phyloP scores from a whole-genome alignment of 2,888 invertebrate species.

The Spialia ferax region DNA sequence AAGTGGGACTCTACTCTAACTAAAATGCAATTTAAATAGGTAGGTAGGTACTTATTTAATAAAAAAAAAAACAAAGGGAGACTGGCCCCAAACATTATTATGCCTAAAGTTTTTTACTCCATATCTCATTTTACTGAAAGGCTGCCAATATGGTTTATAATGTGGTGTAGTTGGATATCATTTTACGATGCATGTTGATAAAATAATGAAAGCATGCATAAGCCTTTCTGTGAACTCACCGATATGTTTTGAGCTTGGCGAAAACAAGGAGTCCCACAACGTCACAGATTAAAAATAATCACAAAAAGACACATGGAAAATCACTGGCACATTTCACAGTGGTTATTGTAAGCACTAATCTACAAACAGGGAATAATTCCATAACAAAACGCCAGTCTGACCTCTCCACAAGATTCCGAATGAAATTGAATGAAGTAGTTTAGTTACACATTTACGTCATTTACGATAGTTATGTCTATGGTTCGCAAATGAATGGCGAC shows the following conservation, averaged over 20 bases:
- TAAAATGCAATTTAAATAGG: not conserved
- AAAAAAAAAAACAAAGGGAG: not conserved
- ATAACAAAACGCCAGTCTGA: slow-evolving; percentile 40
- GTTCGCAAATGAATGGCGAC: not conserved
- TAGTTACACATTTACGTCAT: not conserved
- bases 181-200: slow-evolving; percentile 1
- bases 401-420: slow-evolving; percentile 33
- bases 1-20: too few species aligned
- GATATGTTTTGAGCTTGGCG: slow-evolving; percentile 39
- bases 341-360: slow-evolving; percentile 42
- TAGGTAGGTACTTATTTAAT: not conserved
- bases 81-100: not conserved
- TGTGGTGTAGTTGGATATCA: not conserved
- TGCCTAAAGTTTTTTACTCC: not conserved
- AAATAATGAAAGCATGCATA: slow-evolving; percentile 9
- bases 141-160: not conserved
- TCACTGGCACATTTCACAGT: slow-evolving; percentile 48
- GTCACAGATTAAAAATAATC: slow-evolving; percentile 42
- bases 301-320: slow-evolving; percentile 44
- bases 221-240: slow-evolving; percentile 19
- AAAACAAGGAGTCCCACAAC: slow-evolving; percentile 31
- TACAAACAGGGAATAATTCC: slow-evolving; percentile 45
- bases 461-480: not conserved
- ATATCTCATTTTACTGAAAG: not conserved
- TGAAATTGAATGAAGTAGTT: not conserved